Conservation (phyloP, 2,113 vertebrate genomes). For the Poecilia latipinna region DNA sequence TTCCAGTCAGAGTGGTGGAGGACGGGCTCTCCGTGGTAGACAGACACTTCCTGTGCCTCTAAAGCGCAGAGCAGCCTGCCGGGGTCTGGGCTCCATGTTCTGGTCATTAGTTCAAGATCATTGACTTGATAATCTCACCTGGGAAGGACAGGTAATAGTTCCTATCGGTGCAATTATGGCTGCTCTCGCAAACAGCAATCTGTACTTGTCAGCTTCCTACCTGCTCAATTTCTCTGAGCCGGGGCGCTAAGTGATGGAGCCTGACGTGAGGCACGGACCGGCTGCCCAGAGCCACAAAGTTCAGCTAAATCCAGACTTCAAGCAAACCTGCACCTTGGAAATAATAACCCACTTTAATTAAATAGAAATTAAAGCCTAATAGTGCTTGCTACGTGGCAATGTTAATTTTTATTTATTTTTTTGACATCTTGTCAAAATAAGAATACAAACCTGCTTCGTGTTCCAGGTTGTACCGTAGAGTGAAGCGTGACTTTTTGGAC, state of each 20-base stretch:
- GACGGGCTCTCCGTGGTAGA: constrained; percentile 40
- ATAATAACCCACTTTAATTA: background rate
- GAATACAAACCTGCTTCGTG: no score
- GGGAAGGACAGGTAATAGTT: constrained; percentile 77
- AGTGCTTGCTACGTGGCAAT: background rate
- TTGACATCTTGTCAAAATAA: background rate
- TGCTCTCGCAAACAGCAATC: constrained; percentile 67
- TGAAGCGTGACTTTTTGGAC: background rate
- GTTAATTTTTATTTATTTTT: background rate
- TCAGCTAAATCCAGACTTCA: background rate
- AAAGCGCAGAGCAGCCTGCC: constrained; percentile 47
- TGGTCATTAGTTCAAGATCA: constrained; percentile 78
- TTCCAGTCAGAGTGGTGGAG: constrained; percentile 19
- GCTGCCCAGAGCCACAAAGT: background rate
- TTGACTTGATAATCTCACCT: constrained; percentile 79
- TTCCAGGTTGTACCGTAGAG: no score
- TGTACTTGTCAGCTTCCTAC: constrained; percentile 64
- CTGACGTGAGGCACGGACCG: constrained; percentile 37
- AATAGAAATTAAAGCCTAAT: background rate
- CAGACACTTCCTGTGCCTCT: constrained; percentile 36
- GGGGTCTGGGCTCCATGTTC: constrained; percentile 67
- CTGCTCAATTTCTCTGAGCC: constrained; percentile 59
- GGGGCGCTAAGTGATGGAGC: constrained; percentile 35
- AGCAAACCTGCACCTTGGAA: background rate
- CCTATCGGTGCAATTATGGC: constrained; percentile 72